Evolutionary conservation across 2,797 vertebrate genomes (phyloP), one percentile per base, ranked within the genome.

Genomic region (Thaleichthys pacificus): DNA sequence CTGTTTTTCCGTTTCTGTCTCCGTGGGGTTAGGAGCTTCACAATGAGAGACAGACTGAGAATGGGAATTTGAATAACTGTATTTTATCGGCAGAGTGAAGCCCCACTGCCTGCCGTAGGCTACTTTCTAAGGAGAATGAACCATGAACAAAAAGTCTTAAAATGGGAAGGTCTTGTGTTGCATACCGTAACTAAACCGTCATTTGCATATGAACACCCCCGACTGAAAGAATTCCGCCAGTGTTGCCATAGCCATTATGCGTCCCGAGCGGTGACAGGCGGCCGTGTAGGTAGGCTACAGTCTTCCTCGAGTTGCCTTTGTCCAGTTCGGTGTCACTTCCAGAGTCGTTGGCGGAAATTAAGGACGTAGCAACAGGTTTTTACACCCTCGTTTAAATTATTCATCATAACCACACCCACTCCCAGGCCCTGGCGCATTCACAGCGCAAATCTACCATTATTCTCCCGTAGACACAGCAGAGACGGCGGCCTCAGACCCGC

Each of bases 171-270:
- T 92, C 92, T 90, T 35, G 90, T 91, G 91, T 91, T 81, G 90
- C 92, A 91, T 92, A 93, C 91, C 93, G 92, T 92, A 93, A 92
- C 93, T 94, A 94, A 94, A 93, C 88, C 91, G 72, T 78, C 68
- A 94, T 94, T 94, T 91, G 92, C 93, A 94, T 93, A 91, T 94
- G 93, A 94, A 94, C 91, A 93, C 91, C 91, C 78, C 56, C 0
- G 82, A 66, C 88, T 91, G 87, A 92, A 94, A 93, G 91, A 91
- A 91, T 91, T 90, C 88, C 79, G 82, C 87, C 91, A 91, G 89
- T 90, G 91, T 90, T 88, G 89, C 88, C 86, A 61, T 69, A 76
- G 89, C 78, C 81, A 81, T 86, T 86, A 78, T 69, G 86, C 81
- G 87, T 90, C 89, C 86, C 58, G 85, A 84, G 81, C 72, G 84